Evolutionary conservation across 64 coral and sea anemone species (phyloP), one percentile per base, ranked within the genome.

Genomic region (Montipora sp.): DNA sequence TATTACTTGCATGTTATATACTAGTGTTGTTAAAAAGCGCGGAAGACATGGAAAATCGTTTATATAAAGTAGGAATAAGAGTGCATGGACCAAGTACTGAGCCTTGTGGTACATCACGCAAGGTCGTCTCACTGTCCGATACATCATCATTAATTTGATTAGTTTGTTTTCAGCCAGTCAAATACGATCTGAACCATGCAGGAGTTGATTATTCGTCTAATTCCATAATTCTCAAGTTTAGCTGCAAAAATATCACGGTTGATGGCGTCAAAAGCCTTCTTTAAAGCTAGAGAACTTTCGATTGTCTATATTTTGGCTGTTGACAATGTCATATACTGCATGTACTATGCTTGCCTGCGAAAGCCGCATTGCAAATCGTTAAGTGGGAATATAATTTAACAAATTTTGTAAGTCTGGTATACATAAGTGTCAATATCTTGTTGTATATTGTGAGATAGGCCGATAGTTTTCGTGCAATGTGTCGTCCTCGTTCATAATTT

Each of bases 141-240:
- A 16, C 60, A 14, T 12, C 60, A 63, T 63, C 14, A 63, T 0
- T 63, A 63, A 63, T 15, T 63, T 63, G 10, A 11, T 0, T 63
- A 2, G 9, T 63, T 63, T 63, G 60, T 16, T 63, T 63, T 63
- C 60, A 0, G 2, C 14, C 60, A 0, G 14, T 63, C 0, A 16
- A 3, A 63, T 75, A 75, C 0, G 72, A 75, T 75, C 18, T 75
- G 36, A 20, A 75, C 72, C 22, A 75, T 36, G 27, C 27, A 36
- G 72, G 72, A 75, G 72, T 22, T 75, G 72, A 75, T 75, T 75
- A 75, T 8, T 8, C 24, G 0, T 75, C 72, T 75, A 27, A 75
- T 13, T 8, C 72, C 72, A 75, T 75, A 75, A 75, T 75, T 75
- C 12, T 75, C 18, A 75, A 22, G 72, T 75, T 75, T 75, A 22